These are phyloP conservation scores for Tetragnatha montana DNA, from an alignment of 2,888 invertebrate genomes.

Conservation along the genomic window DNA sequence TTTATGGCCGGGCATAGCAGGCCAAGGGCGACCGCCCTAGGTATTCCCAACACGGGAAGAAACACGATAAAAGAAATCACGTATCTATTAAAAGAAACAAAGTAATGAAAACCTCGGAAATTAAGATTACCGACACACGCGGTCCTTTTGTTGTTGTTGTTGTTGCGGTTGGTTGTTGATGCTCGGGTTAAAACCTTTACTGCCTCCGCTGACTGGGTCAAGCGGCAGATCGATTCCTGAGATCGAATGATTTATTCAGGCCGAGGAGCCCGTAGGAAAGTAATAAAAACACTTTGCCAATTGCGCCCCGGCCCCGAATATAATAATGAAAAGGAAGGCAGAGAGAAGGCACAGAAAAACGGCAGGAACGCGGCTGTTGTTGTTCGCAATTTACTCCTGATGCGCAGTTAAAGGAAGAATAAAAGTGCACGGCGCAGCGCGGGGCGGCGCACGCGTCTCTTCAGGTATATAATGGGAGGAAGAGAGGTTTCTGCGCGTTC, in stretches of 20 bases:
- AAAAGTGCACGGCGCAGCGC: slow-evolving; percentile 10
- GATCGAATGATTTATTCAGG: slow-evolving; percentile 63
- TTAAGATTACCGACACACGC: slow-evolving; percentile 55
- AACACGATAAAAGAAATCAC: slow-evolving; percentile 55
- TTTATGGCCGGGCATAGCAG: no score
- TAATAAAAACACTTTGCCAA: slow-evolving; percentile 68
- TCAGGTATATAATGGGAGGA: neutral
- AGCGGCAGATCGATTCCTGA: slow-evolving; percentile 31
- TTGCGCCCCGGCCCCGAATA: slow-evolving; percentile 39
- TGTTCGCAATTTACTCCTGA: slow-evolving; percentile 36
- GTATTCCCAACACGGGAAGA: neutral
- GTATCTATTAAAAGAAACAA: slow-evolving; percentile 65
- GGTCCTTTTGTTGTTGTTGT: slow-evolving; percentile 14
- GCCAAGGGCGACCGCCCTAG: neutral
- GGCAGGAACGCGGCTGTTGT: slow-evolving; percentile 4
- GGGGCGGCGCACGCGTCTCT: neutral
- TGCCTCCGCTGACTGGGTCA: slow-evolving; percentile 56
- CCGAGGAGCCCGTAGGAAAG: slow-evolving; percentile 27
- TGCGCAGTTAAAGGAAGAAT: slow-evolving; percentile 8
- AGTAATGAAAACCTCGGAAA: slow-evolving; percentile 69
- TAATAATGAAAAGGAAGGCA: slow-evolving; percentile 66
- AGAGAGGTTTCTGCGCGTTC: neutral
- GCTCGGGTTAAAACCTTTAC: slow-evolving; percentile 61
- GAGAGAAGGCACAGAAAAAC: neutral
- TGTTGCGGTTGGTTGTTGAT: neutral